Base-by-base conservation (phyloP, 1,140 invertebrate genomes). In the Zaprionus davidi region DNA sequence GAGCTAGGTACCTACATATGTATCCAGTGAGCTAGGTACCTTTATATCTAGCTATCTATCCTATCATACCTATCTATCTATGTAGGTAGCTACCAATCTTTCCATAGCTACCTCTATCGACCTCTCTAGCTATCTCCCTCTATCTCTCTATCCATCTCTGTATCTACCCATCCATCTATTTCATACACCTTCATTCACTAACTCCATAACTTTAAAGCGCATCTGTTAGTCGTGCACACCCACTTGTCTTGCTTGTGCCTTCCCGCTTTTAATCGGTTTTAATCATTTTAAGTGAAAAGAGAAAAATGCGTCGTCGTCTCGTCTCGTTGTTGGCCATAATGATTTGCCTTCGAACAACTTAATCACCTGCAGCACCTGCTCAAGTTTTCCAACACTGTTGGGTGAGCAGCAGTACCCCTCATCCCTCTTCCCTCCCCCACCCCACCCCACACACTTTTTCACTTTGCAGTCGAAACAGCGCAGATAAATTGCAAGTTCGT, bases 261-360 rank as follows among this genome's bases (percentile, higher is more conserved):
- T 57, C 26, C 67, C 41, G 51, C 58, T 78, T 83, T 77, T 77
- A 83, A 83, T 83, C 81, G 72, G 53, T 55, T 82, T 84, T 84
- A 84, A 84, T 84, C 85, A 85, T 75, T 81, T 85, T 81, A 84
- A 80, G 78, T 80, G 69, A 81, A 81, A 70, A 31, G 46, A 57
- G 73, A 46, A 46, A 57, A 67, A 80, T 55, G 76, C 38, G 26
- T 71, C 12, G 36, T 46, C 41, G 36, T 46, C 41, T 71, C 20
- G 36, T 46, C 41, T 24, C 34, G 31, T 34, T 24, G 55, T 20
- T 38, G 36, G 36, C 51, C 44, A 44, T 59, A 67, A 79, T 79
- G 73, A 76, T 77, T 83, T 58, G 17, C 15, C 60, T 73, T 65
- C 64, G 51, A 79, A 80, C 46, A 41, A 71, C 68, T 79, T 79